A percentile compares a stretch with the other conserved stretches of the same genome.
Evolutionary conservation across 2,113 vertebrate genomes (phyloP).

Genomic region (Notarius quadriscutis): DNA sequence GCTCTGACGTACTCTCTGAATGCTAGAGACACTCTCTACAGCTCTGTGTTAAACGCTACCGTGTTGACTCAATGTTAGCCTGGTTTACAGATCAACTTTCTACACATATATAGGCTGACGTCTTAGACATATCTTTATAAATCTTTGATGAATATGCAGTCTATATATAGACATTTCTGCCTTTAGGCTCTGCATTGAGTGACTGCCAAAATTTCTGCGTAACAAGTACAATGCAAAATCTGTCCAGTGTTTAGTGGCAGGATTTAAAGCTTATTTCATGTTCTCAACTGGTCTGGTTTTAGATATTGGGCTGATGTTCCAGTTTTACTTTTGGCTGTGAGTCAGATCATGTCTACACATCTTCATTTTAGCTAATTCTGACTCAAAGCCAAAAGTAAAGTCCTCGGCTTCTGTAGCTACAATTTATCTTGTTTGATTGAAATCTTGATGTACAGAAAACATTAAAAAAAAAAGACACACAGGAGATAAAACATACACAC

Average conservation of each 20-base stretch:
- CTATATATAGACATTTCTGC: conserved; percentile 30
- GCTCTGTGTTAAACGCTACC: neutral
- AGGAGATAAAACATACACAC: neutral
- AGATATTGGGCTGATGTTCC: conserved; percentile 25
- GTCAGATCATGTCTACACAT: conserved; percentile 20
- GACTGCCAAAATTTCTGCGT: conserved; percentile 12
- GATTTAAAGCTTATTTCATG: conserved; percentile 51
- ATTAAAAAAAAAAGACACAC: neutral
- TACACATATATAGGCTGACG: conserved; percentile 23
- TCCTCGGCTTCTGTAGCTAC: conserved; percentile 7
- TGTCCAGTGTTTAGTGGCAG: conserved; percentile 38
- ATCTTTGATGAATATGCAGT: conserved; percentile 19
- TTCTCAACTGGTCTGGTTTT: conserved; percentile 33
- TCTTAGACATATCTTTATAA: conserved; percentile 39
- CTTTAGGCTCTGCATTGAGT: conserved; percentile 19
- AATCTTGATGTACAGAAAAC: neutral
- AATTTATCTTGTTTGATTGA: conserved; percentile 33
- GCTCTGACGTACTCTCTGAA: neutral
- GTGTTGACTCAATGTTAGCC: neutral
- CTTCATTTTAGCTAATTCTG: neutral
- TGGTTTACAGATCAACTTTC: conserved; percentile 34
- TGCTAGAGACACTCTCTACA: neutral
- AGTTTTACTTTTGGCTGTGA: conserved; percentile 38
- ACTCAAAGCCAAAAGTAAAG: neutral
- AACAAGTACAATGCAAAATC: neutral